A percentile compares a stretch with the other conserved stretches of the same genome.
These are phyloP conservation scores for Phrynosoma blainvillii DNA, from an alignment of 2,113 vertebrate genomes.

Conservation along the genomic window DNA sequence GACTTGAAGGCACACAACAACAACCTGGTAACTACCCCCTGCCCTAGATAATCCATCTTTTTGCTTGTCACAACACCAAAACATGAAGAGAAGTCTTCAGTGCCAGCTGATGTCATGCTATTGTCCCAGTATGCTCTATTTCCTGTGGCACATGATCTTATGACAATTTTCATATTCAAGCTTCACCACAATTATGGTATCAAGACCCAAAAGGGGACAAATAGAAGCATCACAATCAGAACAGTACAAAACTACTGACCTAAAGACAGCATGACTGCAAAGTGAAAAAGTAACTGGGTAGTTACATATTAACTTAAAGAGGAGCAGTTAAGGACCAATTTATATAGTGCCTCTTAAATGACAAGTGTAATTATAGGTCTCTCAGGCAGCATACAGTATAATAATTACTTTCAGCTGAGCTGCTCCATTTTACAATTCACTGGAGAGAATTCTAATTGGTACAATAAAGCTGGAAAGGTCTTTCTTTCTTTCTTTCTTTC, in stretches of 20 bases:
- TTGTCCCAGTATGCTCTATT: not conserved
- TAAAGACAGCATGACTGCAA: slow-evolving; percentile 39
- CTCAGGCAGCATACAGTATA: slow-evolving; percentile 53
- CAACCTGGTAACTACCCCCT: not conserved
- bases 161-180: slow-evolving; percentile 34
- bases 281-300: slow-evolving; percentile 43
- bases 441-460: slow-evolving; percentile 22
- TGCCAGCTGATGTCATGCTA: not conserved
- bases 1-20: too few relatives aligned
- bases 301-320: slow-evolving; percentile 46
- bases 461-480: slow-evolving; percentile 14
- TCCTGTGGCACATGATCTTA: slow-evolving; percentile 3
- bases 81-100: not conserved
- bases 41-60: too few relatives aligned
- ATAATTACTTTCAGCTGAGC: slow-evolving; percentile 68
- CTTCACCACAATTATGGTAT: slow-evolving; percentile 40
- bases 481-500: slow-evolving; percentile 40
- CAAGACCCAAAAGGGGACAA: slow-evolving; percentile 23
- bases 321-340: slow-evolving; percentile 66
- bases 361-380: slow-evolving; percentile 67
- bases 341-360: slow-evolving; percentile 62
- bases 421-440: slow-evolving; percentile 46
- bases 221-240: slow-evolving; percentile 29
- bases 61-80: not conserved
- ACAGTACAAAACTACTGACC: slow-evolving; percentile 25